Percentiles rank a stretch among this genome's conserved stretches.
phyloP scores from a whole-genome alignment of 2,113 vertebrate genomes.

The Suricata suricatta region DNA sequence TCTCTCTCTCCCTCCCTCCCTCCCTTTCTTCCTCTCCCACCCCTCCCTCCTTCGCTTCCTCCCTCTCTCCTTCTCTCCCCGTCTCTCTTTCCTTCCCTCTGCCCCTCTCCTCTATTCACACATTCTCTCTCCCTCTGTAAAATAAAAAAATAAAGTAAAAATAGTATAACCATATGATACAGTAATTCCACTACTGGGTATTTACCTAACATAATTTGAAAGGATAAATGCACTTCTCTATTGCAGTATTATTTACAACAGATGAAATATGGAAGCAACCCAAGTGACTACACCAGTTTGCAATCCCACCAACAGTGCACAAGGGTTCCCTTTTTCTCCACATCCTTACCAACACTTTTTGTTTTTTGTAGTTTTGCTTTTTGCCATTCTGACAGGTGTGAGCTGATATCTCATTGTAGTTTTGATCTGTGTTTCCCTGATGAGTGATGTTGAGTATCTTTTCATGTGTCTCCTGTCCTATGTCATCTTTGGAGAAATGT shows the following conservation, averaged over 20 bases:
- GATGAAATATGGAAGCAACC: neutral
- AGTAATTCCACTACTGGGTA: neutral
- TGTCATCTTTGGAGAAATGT: neutral
- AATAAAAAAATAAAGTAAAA: neutral
- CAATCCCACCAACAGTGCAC: neutral
- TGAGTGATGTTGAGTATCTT: neutral
- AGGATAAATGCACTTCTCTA: neutral
- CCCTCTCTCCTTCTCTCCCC: accelerated
- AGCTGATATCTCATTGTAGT: neutral
- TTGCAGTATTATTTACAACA: neutral
- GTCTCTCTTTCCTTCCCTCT: no score
- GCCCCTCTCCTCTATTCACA: no score
- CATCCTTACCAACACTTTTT: neutral
- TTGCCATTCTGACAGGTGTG: neutral
- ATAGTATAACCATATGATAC: neutral
- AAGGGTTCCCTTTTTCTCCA: no score
- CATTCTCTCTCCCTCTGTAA: no score
- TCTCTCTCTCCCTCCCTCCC: no score
- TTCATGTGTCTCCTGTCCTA: neutral
- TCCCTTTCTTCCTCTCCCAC: no score
- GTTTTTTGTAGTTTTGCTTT: neutral
- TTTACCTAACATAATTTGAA: neutral
- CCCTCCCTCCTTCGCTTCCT: no score
- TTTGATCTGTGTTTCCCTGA: neutral
- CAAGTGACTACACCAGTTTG: neutral